phyloP scores from a whole-genome alignment of 2,888 invertebrate genomes.

The Thymelicus lineola region DNA sequence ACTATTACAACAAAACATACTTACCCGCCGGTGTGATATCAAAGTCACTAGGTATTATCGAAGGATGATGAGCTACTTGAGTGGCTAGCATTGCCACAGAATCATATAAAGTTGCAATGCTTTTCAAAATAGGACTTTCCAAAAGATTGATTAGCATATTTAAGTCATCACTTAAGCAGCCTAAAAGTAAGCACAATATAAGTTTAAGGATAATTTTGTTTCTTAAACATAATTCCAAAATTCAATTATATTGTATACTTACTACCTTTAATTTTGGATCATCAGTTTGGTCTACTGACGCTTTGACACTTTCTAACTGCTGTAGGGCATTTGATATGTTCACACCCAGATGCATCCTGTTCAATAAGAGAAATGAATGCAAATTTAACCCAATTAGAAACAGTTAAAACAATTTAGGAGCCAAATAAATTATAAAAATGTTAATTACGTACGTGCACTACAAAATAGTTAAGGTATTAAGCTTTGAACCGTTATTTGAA shows the following conservation, averaged over 20 bases:
- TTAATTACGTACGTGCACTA: too few relatives aligned
- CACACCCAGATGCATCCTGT: slow-evolving; percentile 84
- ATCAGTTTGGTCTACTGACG: slow-evolving; percentile 93
- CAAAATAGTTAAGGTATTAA: too few relatives aligned
- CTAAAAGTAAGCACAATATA: slow-evolving; percentile 51
- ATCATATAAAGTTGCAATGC: slow-evolving; percentile 96
- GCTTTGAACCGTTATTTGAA: too few relatives aligned
- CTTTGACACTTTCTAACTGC: slow-evolving; percentile 94
- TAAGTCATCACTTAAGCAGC: slow-evolving; percentile 89
- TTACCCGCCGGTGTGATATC: slow-evolving; percentile 93
- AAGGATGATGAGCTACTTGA: slow-evolving; percentile 95
- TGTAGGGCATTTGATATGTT: slow-evolving; percentile 96
- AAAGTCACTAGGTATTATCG: slow-evolving; percentile 96
- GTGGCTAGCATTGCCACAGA: slow-evolving; percentile 94
- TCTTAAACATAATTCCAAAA: too few relatives aligned
- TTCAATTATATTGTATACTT: slow-evolving; percentile 34
- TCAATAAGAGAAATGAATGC: background rate
- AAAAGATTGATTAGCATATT: slow-evolving; percentile 92
- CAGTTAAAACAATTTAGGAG: too few relatives aligned
- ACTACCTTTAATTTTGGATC: slow-evolving; percentile 92
- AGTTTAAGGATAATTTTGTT: too few relatives aligned
- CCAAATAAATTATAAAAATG: too few relatives aligned
- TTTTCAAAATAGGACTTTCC: slow-evolving; percentile 96
- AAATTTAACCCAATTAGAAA: too few relatives aligned
- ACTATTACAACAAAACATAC: slow-evolving; percentile 11